Evolutionary conservation across 2,113 vertebrate species (phyloP), one percentile per base, ranked within the genome.

Genomic region (Triplophysa siluroides): DNA sequence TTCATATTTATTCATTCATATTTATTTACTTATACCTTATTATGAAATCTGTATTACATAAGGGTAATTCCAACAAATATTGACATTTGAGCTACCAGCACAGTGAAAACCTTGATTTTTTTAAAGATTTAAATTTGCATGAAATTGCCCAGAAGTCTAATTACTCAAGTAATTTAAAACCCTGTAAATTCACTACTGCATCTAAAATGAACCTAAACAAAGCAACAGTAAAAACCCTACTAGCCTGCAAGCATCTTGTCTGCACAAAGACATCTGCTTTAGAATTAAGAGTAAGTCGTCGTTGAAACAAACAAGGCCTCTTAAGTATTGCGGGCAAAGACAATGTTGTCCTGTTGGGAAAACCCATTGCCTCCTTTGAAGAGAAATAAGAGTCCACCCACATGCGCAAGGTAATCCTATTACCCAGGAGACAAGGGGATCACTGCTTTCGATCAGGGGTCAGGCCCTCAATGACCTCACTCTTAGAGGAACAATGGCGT

Each of bases 221-320:
- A 88, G 86, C 43, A 87, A 86, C 24, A 68, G 26, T 26, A 21
- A 85, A 82, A 18, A 63, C 4, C 63, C 16, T 1, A 43, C 47
- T 24, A 21, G 65, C 26, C 29, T 29, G 29, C 29, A 65, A 41
- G 65, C 26, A 19, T 77, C 19, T 71, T 0, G 84, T 85, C 90
- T 76, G 90, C 85, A 87, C 69, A 83, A 87, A 90, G 91, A 91
- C 90, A 90, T 91, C 92, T 91, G 91, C 92, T 90, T 91, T 81
- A 88, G 86, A 91, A 64, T 76, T 64, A 73, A 19, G 41, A 54
- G 21, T 88, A 91, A 93, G 90, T 92, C 87, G 87, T 87, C 87
- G 86, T 83, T 92, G 89, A 92, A 88, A 91, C 89, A 93, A 93
- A 93, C 80, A 90, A 92, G 90, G 91, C 86, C 91, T 83, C 82